Percentiles rank a stretch among this genome's conserved stretches.
Evolutionary conservation across 2,797 vertebrate genomes (phyloP).

Genomic region (Steatocranus sp.): DNA sequence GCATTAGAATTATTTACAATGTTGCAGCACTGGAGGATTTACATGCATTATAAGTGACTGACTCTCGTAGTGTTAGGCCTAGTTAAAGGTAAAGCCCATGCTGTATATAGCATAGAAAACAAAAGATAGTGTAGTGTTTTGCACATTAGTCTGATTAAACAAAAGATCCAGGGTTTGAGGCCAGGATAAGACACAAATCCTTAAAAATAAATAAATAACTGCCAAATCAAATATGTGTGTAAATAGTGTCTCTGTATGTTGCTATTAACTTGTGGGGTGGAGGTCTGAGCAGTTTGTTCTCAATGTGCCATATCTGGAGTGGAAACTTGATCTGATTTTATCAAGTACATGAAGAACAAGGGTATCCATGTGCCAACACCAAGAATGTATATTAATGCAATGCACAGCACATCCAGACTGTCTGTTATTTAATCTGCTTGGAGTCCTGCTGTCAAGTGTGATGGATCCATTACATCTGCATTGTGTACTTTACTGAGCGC

Average conservation of each 20-base stretch:
- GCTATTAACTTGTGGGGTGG: background rate
- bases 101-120: background rate
- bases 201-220: background rate
- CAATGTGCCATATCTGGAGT: background rate
- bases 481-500: background rate
- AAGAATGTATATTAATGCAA: background rate
- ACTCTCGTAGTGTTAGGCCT: background rate
- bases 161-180: background rate
- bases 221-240: background rate
- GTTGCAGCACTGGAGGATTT: conserved; percentile 1
- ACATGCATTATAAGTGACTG: background rate
- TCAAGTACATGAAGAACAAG: background rate
- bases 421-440: conserved; percentile 17
- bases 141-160: background rate
- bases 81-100: background rate
- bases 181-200: background rate
- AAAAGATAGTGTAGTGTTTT: background rate
- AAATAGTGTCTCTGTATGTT: background rate
- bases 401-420: background rate
- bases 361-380: background rate
- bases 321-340: background rate
- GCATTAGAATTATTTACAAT: background rate
- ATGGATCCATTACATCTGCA: conserved; percentile 45
- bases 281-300: background rate
- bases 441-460: background rate